A percentile compares a stretch with the other conserved stretches of the same genome.
phyloP scores from a whole-genome alignment of 1,140 invertebrate species.

The Orchestia grillus region DNA sequence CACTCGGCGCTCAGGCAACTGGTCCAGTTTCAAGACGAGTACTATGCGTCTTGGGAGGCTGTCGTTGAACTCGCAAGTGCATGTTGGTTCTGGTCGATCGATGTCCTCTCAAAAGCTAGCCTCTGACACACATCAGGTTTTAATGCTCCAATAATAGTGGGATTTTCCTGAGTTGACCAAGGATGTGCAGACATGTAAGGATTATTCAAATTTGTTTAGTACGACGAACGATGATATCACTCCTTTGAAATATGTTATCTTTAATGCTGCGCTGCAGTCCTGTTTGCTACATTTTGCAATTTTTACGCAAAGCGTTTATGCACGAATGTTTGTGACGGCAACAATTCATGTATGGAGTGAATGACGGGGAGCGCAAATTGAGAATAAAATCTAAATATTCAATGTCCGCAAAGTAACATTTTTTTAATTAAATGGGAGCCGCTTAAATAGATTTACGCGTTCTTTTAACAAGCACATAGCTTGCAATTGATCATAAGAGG shows the following conservation, averaged over 20 bases:
- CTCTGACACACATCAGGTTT: not conserved
- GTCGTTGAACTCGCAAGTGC: slow-evolving; percentile 8
- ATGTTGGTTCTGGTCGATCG: slow-evolving; percentile 34
- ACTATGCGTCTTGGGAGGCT: slow-evolving; percentile 41
- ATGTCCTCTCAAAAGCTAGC: slow-evolving; percentile 35
- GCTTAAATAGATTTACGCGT: too few species aligned
- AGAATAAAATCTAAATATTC: too few species aligned
- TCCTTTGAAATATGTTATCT: too few species aligned
- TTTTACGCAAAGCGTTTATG: not conserved
- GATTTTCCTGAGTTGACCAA: too few species aligned
- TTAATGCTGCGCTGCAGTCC: not conserved
- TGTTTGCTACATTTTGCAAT: not conserved
- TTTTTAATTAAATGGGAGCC: too few species aligned
- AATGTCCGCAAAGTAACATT: too few species aligned
- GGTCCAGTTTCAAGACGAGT: slow-evolving; percentile 48
- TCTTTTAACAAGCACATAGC: too few species aligned
- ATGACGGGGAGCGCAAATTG: too few species aligned
- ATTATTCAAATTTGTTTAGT: not conserved
- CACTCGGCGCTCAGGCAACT: slow-evolving; percentile 17
- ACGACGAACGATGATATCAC: too few species aligned
- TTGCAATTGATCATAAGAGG: too few species aligned
- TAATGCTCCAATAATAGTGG: not conserved
- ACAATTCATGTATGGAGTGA: too few species aligned
- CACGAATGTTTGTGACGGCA: not conserved
- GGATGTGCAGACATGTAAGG: not conserved